These are phyloP conservation scores for Eilema sororculum DNA, from an alignment of 2,888 invertebrate genomes.

Conservation along the genomic window DNA sequence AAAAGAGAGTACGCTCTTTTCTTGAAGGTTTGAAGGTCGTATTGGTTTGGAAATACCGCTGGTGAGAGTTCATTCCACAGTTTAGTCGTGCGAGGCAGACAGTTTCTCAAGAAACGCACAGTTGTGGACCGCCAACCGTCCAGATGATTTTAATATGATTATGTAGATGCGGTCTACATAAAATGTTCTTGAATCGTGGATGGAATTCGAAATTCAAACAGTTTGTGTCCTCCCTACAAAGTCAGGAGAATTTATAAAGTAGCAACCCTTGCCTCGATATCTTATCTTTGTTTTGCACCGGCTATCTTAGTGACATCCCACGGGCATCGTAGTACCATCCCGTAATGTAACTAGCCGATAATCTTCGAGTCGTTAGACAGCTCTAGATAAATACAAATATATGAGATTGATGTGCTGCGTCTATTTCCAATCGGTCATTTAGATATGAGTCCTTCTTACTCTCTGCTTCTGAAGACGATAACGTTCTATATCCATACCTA, in stretches of 20 bases:
- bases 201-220: neutral
- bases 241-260: neutral
- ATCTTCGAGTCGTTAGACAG: constrained; percentile 12
- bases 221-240: neutral
- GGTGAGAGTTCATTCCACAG: too few species aligned
- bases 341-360: constrained; percentile 24
- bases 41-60: too few species aligned
- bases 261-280: constrained; percentile 28
- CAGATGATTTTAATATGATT: too few species aligned
- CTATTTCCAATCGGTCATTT: constrained; percentile 12
- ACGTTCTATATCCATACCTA: too few species aligned
- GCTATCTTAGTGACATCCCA: constrained; percentile 38
- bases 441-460: neutral
- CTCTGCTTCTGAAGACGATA: constrained; percentile 6
- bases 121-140: too few species aligned
- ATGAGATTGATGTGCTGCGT: constrained; percentile 5
- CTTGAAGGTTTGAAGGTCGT: too few species aligned
- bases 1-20: too few species aligned
- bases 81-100: too few species aligned
- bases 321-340: constrained; percentile 34
- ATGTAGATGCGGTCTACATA: too few species aligned
- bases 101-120: too few species aligned
- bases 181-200: too few species aligned
- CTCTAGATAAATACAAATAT: constrained; percentile 12
- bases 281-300: constrained; percentile 33